These are phyloP conservation scores for Clamator glandarius DNA, from an alignment of 2,797 vertebrate genomes.

Conservation along the genomic window DNA sequence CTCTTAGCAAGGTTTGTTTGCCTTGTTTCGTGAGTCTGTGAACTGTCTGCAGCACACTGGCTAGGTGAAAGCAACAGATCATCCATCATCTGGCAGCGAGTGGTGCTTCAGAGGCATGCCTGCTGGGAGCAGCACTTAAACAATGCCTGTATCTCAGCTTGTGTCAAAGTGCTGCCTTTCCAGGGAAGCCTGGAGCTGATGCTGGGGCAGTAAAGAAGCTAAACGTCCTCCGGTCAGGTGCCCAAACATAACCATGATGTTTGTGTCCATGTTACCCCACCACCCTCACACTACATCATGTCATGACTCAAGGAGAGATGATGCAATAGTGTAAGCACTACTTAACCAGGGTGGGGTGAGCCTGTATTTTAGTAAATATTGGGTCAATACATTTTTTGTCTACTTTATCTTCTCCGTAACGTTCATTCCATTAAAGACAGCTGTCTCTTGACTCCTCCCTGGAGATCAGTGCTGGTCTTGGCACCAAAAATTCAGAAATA, in stretches of 20 bases:
- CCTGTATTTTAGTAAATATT: conserved; percentile 29
- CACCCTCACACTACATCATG: neutral
- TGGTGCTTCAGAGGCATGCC: accelerated
- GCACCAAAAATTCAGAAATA: conserved; percentile 8
- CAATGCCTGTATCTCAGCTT: neutral
- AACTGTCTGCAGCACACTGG: neutral
- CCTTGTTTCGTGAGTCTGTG: neutral
- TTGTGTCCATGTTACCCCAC: neutral
- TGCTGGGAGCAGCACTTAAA: accelerated
- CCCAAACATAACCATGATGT: neutral
- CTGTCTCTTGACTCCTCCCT: conserved; percentile 22
- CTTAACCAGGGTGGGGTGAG: conserved; percentile 13
- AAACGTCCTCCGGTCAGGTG: neutral
- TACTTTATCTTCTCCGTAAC: conserved; percentile 32
- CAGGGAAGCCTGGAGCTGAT: neutral
- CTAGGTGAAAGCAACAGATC: neutral
- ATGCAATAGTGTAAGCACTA: neutral
- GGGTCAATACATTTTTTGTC: conserved; percentile 16
- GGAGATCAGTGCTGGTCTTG: conserved; percentile 13
- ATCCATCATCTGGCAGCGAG: neutral
- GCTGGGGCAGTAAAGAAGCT: neutral
- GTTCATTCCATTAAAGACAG: conserved; percentile 10
- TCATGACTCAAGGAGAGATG: neutral
- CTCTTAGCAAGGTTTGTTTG: neutral
- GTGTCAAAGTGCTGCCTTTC: neutral